These are phyloP conservation scores for Ophioninae sp. DNA, from an alignment of 2,888 invertebrate genomes.

Conservation along the genomic window DNA sequence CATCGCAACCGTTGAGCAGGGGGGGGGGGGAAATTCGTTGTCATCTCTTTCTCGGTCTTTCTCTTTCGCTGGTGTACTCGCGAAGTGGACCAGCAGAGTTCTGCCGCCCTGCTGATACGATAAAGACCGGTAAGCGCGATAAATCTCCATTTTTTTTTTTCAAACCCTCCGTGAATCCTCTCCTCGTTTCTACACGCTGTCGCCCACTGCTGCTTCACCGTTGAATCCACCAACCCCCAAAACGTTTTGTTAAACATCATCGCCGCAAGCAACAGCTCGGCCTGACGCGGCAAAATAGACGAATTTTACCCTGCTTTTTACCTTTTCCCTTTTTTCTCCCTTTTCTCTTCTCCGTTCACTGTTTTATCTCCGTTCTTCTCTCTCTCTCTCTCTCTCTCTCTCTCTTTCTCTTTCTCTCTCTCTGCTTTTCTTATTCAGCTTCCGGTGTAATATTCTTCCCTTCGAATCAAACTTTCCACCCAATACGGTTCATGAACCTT, in stretches of 20 bases:
- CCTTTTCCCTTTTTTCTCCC: slow-evolving; percentile 3
- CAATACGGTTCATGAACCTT: not conserved
- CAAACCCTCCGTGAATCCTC: slow-evolving; percentile 49
- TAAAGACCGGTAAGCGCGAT: slow-evolving; percentile 63
- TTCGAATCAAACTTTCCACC: slow-evolving; percentile 36
- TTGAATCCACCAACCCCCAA: slow-evolving; percentile 56
- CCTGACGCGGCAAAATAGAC: slow-evolving; percentile 52
- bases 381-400: slow-evolving; percentile 1
- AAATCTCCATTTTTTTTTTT: slow-evolving; percentile 73
- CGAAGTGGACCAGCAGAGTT: not conserved
- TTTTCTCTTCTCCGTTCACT: slow-evolving; percentile 12
- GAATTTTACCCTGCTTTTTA: slow-evolving; percentile 44
- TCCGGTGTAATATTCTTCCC: not conserved
- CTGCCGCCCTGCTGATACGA: not conserved
- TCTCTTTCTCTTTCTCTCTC: slow-evolving; percentile 4
- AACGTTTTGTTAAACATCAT: slow-evolving; percentile 75
- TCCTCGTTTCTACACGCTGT: slow-evolving; percentile 23
- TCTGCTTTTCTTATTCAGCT: not conserved
- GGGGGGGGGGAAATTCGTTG: slow-evolving; percentile 34
- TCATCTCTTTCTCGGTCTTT: slow-evolving; percentile 1
- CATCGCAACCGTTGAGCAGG: not conserved
- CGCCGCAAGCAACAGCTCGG: slow-evolving; percentile 60
- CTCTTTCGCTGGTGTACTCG: slow-evolving; percentile 15
- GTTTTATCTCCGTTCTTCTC: not conserved
- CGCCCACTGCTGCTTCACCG: slow-evolving; percentile 35